A percentile compares a stretch with the other conserved stretches of the same genome.
Evolutionary conservation across 1,140 invertebrate species (phyloP).

Genomic region (Drosophila prosaltans): DNA sequence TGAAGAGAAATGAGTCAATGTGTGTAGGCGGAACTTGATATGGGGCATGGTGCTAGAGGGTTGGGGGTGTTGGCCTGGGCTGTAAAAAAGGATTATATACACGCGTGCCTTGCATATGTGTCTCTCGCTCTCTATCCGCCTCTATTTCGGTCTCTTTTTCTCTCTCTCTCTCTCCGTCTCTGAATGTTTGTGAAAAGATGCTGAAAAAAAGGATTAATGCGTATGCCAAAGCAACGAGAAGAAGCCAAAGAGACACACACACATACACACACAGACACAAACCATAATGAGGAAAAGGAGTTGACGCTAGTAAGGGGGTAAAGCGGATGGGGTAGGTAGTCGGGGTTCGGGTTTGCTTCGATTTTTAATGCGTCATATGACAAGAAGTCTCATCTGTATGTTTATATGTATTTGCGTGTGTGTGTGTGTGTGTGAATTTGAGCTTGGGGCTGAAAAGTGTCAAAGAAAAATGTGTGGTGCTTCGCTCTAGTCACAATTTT

Average conservation of each 20-base stretch:
- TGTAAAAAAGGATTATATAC: constrained; percentile 76
- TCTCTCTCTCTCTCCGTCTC: not conserved
- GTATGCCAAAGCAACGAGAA: constrained; percentile 53
- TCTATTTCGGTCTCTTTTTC: constrained; percentile 15
- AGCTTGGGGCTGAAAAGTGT: constrained; percentile 59
- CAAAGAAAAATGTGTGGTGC: constrained; percentile 57
- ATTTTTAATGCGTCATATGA: constrained; percentile 77
- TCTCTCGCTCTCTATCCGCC: not conserved
- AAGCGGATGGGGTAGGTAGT: not conserved
- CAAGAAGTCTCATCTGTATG: constrained; percentile 29
- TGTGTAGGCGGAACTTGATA: constrained; percentile 9
- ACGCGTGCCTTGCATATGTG: constrained; percentile 53
- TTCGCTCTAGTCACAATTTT: constrained; percentile 26
- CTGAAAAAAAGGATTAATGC: constrained; percentile 81
- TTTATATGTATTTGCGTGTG: not conserved
- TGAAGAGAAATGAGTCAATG: constrained; percentile 9
- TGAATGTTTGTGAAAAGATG: constrained; percentile 67
- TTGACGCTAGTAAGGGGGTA: not conserved
- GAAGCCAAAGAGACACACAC: constrained; percentile 46
- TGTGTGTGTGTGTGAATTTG: constrained; percentile 18
- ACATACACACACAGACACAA: not conserved
- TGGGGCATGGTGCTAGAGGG: not conserved
- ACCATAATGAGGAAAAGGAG: not conserved
- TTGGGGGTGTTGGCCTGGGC: not conserved
- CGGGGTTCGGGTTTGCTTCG: constrained; percentile 52